Evolutionary conservation across 2,888 invertebrate species (phyloP).

Genomic region (Cactoblastis cactorum): DNA sequence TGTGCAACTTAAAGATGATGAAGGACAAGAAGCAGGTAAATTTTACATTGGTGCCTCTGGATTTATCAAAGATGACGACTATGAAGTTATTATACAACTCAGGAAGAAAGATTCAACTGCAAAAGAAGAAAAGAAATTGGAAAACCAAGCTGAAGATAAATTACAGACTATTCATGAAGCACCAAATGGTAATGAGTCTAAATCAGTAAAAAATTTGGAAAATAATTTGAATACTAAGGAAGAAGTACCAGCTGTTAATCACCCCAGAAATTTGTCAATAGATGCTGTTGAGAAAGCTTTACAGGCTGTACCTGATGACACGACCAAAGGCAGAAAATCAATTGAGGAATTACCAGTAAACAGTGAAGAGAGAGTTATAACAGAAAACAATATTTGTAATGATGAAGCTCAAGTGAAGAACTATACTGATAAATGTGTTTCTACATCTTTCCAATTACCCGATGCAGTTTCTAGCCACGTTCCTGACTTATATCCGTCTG

Average conservation of each 20-base stretch:
- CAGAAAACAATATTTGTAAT: background rate
- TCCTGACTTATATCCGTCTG: conserved; percentile 29
- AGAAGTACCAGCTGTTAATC: background rate
- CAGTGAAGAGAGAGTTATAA: background rate
- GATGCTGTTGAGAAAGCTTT: background rate
- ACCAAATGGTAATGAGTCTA: background rate
- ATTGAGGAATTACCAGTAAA: background rate
- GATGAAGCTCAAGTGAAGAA: conserved; percentile 17
- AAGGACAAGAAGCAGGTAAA: conserved; percentile 51
- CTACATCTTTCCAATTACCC: conserved; percentile 35
- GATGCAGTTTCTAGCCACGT: conserved; percentile 28
- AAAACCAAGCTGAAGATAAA: conserved; percentile 17
- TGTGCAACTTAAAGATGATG: conserved; percentile 51
- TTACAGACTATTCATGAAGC: conserved; percentile 4
- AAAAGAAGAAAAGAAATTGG: conserved; percentile 21
- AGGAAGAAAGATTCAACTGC: conserved; percentile 55
- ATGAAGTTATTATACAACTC: conserved; percentile 68
- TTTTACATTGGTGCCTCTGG: conserved; percentile 64
- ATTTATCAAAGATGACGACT: conserved; percentile 57
- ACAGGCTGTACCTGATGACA: background rate
- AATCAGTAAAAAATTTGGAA: background rate
- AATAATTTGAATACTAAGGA: background rate
- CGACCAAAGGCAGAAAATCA: background rate
- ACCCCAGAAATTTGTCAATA: background rate
- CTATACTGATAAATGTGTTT: conserved; percentile 37